These are phyloP conservation scores for Gallinago paraguaiae DNA, from an alignment of 2,113 vertebrate species.

Conservation along the genomic window DNA sequence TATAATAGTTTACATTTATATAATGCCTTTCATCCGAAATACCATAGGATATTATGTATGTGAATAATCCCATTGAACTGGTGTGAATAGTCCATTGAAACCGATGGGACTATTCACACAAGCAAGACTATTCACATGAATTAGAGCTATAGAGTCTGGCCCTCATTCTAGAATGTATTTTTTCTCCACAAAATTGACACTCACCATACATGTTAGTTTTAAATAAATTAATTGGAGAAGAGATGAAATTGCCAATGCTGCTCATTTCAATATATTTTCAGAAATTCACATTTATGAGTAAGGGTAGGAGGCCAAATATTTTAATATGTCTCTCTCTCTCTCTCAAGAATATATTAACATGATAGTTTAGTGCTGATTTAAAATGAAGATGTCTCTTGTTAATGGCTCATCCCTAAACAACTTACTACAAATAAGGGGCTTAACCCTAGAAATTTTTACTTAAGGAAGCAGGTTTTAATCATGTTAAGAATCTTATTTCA, in stretches of 20 bases:
- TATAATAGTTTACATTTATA: conserved; percentile 43
- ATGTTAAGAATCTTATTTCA: background rate
- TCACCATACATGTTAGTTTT: background rate
- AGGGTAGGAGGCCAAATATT: conserved; percentile 29
- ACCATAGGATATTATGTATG: background rate
- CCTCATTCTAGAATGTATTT: background rate
- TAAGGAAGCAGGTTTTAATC: background rate
- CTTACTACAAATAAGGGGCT: background rate
- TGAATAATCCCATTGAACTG: conserved; percentile 62
- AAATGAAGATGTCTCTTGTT: conserved; percentile 2
- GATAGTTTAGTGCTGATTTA: background rate
- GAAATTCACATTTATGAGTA: conserved; percentile 32
- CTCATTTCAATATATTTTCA: conserved; percentile 15
- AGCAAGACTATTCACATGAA: conserved; percentile 24
- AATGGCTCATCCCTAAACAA: background rate
- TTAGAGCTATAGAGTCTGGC: conserved; percentile 6
- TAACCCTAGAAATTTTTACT: conserved; percentile 13
- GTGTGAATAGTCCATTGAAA: conserved; percentile 62
- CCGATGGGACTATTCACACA: background rate
- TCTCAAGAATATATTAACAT: background rate
- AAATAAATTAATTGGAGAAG: conserved; percentile 46
- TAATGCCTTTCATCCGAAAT: conserved; percentile 1
- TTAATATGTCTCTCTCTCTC: background rate
- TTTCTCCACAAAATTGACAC: conserved; percentile 17
- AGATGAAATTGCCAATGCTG: conserved; percentile 34